Evolutionary conservation across 2,797 vertebrate species (phyloP).

Genomic region (Leucoraja ocellata): DNA sequence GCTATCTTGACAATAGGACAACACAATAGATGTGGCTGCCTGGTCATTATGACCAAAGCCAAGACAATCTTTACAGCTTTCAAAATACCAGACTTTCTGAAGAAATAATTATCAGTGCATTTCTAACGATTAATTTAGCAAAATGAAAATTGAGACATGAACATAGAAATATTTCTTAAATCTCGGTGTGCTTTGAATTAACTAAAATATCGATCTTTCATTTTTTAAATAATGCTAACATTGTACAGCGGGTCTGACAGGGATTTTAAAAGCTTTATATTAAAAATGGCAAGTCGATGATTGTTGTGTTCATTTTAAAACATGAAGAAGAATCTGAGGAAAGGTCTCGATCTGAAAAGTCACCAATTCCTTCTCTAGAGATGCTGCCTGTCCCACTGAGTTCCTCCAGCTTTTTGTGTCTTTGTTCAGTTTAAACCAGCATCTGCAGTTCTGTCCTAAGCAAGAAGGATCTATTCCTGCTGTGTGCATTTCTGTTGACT

Average conservation of each 20-base stretch:
- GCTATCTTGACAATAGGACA: not conserved
- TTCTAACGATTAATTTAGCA: conserved; percentile 17
- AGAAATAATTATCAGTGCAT: conserved; percentile 6
- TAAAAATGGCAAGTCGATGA: conserved; percentile 17
- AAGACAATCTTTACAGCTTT: not conserved
- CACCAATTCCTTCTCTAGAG: too few species aligned
- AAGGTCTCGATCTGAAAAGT: too few species aligned
- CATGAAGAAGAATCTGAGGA: not conserved
- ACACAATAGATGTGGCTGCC: not conserved
- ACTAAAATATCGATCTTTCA: conserved; percentile 26
- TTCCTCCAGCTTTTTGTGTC: too few species aligned
- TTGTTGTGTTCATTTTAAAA: conserved; percentile 26
- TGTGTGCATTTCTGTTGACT: conserved; percentile 8
- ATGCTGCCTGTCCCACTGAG: too few species aligned
- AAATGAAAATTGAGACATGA: not conserved
- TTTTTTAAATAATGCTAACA: conserved; percentile 9
- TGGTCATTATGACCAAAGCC: not conserved
- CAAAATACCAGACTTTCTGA: not conserved
- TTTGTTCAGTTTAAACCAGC: too few species aligned
- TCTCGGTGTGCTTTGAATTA: not conserved
- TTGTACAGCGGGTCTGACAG: not conserved
- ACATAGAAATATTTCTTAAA: conserved; percentile 7
- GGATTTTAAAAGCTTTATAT: conserved; percentile 10
- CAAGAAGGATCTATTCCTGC: not conserved
- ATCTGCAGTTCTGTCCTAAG: too few species aligned